These are phyloP conservation scores for Archips xylosteana DNA, from an alignment of 2,888 invertebrate species.

Conservation along the genomic window DNA sequence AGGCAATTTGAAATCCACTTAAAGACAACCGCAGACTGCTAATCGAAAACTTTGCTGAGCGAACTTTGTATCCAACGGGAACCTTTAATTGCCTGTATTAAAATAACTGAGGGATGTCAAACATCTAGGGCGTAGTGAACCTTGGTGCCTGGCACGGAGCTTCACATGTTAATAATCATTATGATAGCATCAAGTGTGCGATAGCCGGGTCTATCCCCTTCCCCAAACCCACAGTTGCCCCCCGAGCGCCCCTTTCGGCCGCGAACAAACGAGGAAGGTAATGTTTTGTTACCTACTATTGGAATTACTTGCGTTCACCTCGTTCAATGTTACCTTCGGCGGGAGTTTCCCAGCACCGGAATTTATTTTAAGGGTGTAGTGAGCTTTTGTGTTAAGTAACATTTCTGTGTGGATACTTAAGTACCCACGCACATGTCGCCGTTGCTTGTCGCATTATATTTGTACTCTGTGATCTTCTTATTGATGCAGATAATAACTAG, in stretches of 20 bases:
- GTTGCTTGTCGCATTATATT: not conserved
- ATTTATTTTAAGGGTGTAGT: slow-evolving; percentile 53
- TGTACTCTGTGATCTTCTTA: not conserved
- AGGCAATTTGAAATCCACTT: slow-evolving; percentile 83
- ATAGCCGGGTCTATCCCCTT: slow-evolving; percentile 71
- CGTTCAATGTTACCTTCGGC: slow-evolving; percentile 48
- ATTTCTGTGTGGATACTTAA: slow-evolving; percentile 35
- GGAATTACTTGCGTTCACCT: slow-evolving; percentile 56
- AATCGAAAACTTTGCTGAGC: slow-evolving; percentile 80
- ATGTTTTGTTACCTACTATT: slow-evolving; percentile 49
- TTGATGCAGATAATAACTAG: not conserved
- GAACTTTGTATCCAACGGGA: slow-evolving; percentile 67
- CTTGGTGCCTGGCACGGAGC: slow-evolving; percentile 77
- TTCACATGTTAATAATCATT: slow-evolving; percentile 85
- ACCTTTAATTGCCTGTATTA: slow-evolving; percentile 84
- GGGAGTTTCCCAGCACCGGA: slow-evolving; percentile 55
- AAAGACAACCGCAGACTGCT: slow-evolving; percentile 78
- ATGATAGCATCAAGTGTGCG: slow-evolving; percentile 85
- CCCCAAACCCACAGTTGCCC: slow-evolving; percentile 52
- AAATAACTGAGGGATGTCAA: slow-evolving; percentile 85
- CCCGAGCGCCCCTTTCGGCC: slow-evolving; percentile 45
- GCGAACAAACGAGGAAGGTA: slow-evolving; percentile 48
- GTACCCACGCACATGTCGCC: not conserved
- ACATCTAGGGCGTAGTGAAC: slow-evolving; percentile 78
- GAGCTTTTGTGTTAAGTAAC: slow-evolving; percentile 46